These are phyloP conservation scores for Oscheius sp. DNA, from an alignment of 2,888 invertebrate genomes.

Conservation along the genomic window DNA sequence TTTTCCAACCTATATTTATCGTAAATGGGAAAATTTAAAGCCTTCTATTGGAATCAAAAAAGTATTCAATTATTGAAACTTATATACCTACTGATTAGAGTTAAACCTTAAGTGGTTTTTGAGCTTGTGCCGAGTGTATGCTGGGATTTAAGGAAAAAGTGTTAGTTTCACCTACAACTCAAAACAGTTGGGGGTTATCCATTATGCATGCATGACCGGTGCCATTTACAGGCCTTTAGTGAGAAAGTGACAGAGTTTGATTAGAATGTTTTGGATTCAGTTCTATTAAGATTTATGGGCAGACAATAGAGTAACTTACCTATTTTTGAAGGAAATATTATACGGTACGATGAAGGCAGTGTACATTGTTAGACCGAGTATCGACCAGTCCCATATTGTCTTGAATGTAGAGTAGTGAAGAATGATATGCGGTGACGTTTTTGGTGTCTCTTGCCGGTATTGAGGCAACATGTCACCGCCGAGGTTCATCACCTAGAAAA, in stretches of 20 bases:
- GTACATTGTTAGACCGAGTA: conserved; percentile 98
- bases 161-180: too few species aligned
- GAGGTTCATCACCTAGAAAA: conserved; percentile 83
- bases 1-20: too few species aligned
- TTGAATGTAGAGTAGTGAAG: conserved; percentile 99
- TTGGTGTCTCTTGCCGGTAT: conserved; percentile 98
- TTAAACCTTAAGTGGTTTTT: too few species aligned
- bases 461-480: conserved; percentile 98
- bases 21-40: too few species aligned
- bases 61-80: not conserved
- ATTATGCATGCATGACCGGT: too few species aligned
- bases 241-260: not conserved
- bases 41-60: not conserved
- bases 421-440: conserved; percentile 98
- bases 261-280: conserved; percentile 2
- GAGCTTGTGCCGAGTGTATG: too few species aligned
- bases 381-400: conserved; percentile 98
- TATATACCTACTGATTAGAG: not conserved
- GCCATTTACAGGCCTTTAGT: not conserved
- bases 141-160: too few species aligned
- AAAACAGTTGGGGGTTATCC: too few species aligned
- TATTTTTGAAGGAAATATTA: conserved; percentile 99
- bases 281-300: too few species aligned
- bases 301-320: conserved; percentile 77
- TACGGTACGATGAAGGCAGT: conserved; percentile 98